Percentiles rank a stretch among this genome's conserved stretches.
These are phyloP conservation scores for Danionella dracula DNA, from an alignment of 2,797 vertebrate species.

Conservation along the genomic window DNA sequence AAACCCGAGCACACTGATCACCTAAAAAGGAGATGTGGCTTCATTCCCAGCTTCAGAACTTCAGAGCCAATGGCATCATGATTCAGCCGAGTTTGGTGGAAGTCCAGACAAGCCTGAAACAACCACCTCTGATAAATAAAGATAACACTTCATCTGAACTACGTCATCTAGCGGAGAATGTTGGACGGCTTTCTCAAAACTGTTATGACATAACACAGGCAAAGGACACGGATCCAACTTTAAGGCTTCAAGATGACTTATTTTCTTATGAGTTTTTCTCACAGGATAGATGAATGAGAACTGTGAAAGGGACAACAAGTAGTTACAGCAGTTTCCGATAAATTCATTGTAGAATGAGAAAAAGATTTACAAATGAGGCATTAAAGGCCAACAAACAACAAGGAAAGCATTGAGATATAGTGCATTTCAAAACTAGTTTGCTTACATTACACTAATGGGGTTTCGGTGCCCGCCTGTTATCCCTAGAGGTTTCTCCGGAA, in stretches of 20 bases:
- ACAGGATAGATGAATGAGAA: too few relatives aligned
- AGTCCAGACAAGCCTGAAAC: conserved; percentile 35
- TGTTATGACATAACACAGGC: background rate
- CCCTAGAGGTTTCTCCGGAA: conserved; percentile 34
- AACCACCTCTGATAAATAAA: conserved; percentile 32
- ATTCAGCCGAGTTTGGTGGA: conserved; percentile 30
- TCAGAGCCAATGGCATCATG: conserved; percentile 13
- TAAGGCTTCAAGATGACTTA: background rate
- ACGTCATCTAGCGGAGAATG: background rate
- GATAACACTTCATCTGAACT: background rate
- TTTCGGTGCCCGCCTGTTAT: background rate
- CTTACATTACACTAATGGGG: conserved; percentile 25
- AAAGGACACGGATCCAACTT: background rate
- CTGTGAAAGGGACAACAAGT: too few relatives aligned
- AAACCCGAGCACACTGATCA: conserved; percentile 22
- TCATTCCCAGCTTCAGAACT: conserved; percentile 17
- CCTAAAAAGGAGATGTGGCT: conserved; percentile 63
- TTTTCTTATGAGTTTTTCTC: too few relatives aligned
- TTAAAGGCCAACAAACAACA: too few relatives aligned
- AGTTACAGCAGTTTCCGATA: too few relatives aligned
- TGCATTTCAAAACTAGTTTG: conserved; percentile 18
- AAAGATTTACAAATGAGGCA: too few relatives aligned
- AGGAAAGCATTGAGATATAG: background rate
- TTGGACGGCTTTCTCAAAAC: background rate
- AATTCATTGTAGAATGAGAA: too few relatives aligned